Evolutionary conservation across 2,113 vertebrate species (phyloP).

Genomic region (Zingel zingel): DNA sequence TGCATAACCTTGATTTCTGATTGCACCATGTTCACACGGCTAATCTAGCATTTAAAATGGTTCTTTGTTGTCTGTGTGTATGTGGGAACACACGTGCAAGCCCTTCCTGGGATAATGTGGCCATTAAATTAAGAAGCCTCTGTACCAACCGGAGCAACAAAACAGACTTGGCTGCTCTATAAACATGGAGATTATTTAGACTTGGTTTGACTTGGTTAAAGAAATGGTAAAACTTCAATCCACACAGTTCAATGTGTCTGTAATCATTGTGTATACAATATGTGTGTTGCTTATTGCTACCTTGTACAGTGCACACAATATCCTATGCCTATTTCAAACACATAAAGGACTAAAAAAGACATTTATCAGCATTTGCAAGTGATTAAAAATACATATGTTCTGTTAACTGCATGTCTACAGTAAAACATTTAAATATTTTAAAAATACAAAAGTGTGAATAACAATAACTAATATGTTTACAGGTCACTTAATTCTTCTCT

Average conservation of each 20-base stretch:
- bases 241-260: not conserved
- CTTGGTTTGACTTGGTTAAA: not conserved
- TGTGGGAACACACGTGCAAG: constrained; percentile 5
- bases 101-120: constrained; percentile 5
- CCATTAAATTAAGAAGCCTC: constrained; percentile 24
- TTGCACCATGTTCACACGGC: constrained; percentile 13
- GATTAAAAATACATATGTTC: not conserved
- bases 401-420: not conserved
- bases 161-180: constrained; percentile 3
- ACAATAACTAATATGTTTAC: not conserved
- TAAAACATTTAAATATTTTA: not conserved
- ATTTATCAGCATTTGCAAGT: not conserved
- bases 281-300: not conserved
- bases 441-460: not conserved
- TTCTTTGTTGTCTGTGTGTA: constrained; percentile 10
- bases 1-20: constrained; percentile 50
- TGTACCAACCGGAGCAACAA: constrained; percentile 21
- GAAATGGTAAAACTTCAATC: not conserved
- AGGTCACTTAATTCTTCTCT: not conserved
- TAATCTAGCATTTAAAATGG: constrained; percentile 42
- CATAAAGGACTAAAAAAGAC: not conserved
- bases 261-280: not conserved
- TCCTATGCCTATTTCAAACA: not conserved
- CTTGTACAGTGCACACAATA: not conserved
- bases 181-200: not conserved